Conservation (phyloP, 2,888 invertebrate genomes). For the Cryptocephalus primarius region DNA sequence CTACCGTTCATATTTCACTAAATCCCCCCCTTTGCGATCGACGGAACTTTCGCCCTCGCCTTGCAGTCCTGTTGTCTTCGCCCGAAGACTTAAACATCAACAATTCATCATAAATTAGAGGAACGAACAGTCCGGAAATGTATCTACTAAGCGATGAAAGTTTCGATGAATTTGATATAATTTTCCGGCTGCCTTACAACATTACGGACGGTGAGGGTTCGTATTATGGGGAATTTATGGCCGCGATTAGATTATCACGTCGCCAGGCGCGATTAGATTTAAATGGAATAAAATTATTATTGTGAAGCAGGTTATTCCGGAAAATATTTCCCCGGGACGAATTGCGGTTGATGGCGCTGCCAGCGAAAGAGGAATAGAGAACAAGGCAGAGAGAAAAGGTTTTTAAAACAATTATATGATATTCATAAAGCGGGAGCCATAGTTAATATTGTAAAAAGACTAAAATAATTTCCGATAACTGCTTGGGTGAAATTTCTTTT, state of each 20-base stretch:
- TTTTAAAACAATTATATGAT: too few species aligned
- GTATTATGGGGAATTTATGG: constrained; percentile 4
- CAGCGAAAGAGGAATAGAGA: too few species aligned
- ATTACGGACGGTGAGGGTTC: constrained; percentile 5
- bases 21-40: too few species aligned
- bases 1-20: too few species aligned
- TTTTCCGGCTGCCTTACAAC: constrained; percentile 2
- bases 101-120: constrained; percentile 3
- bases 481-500: too few species aligned
- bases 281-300: not conserved
- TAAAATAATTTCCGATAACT: too few species aligned
- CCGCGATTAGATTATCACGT: constrained; percentile 3
- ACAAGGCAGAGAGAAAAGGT: too few species aligned
- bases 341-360: too few species aligned
- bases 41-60: too few species aligned
- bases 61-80: not conserved
- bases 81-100: constrained; percentile 3
- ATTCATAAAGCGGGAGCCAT: too few species aligned
- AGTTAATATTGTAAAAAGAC: too few species aligned
- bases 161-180: constrained; percentile 4
- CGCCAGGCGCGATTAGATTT: not conserved
- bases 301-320: not conserved
- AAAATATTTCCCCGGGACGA: too few species aligned
- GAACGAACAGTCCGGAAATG: constrained; percentile 1
- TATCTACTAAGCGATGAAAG: constrained; percentile 4